Base-by-base conservation (phyloP, 2,113 vertebrate genomes). In the Perca fluviatilis region DNA sequence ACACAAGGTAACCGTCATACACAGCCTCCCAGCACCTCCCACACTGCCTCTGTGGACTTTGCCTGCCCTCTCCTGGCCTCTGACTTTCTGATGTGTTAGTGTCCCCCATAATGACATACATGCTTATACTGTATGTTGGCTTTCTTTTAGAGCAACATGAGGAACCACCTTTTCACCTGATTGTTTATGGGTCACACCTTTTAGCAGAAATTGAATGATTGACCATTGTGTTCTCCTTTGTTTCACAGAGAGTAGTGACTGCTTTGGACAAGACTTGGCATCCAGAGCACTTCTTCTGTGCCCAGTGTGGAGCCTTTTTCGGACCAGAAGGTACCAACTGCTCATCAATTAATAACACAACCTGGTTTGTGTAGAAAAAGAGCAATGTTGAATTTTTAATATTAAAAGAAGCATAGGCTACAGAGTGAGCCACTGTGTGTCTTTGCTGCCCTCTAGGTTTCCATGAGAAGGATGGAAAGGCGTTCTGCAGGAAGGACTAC, bases 251-350 rank as follows among this genome's bases (percentile, higher is more conserved):
- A 98, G 98, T 99, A 49, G 92, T 94, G 73, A 94, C 93, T 5
- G 93, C 97, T 63, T 93, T 99, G 90, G 97, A 99, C 91, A 96
- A 96, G 90, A 99, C 97, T n/a, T 99, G 98, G 98, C 98, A 99
- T 80, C 98, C 98, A 0, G 98, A 99, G 80, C 98, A 99, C 79
- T 99, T 99, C 86, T 98, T 99, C 94, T 99, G 98, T 76, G 98
- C 97, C 18, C 97, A 98, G 85, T 99, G 98, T 70, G 93, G 93
- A 86, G 80, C 89, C 56, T 94, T 93, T 56, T 94, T 94, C 65
- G 92, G 93, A 73, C 90, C 93, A 33, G 93, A 92, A 86, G 93
- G 92, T 93, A 92, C 12, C 18, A 51, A 30, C 5, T 3, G 4
- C 9, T 47, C 15, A 63, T 66, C 25, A 30, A 19, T 67, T 58